Base-by-base conservation (phyloP, 2,797 vertebrate species). In the Tokudaia muenninki region DNA sequence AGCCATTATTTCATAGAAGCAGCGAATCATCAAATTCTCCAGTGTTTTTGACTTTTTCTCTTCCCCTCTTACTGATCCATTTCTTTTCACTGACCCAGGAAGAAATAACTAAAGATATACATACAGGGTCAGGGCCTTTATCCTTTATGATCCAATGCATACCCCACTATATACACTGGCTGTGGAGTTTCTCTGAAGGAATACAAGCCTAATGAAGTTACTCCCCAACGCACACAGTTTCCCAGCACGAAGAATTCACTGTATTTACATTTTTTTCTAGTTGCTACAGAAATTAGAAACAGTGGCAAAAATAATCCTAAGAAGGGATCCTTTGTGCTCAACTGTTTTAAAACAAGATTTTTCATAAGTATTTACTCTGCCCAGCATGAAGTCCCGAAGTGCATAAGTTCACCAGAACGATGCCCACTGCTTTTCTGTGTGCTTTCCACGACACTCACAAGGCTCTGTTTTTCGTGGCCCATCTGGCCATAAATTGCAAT, bases 401-500 rank as follows among this genome's bases (percentile, higher is more conserved):
- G 97, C 98, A 98, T 98, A 98, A 98, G 97, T 98, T 98, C 98
- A 98, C 97, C 95, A 89, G 93, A 98, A 87, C n/a, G 93, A 78
- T 82, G 96, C 96, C 96, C 87, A 96, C 91, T 97, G 97, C 97
- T 98, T 97, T 95, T 97, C 96, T 91, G 95, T 92, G 97, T 91
- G 90, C 97, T 65, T 97, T 98, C 97, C 98, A 96, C 96, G 94
- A 97, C 96, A 96, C 91, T 93, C 93, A 98, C 97, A 98, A 98
- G 97, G 96, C 97, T 97, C 97, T 96, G 97, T 98, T 98, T 97
- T 98, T 98, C 98, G 97, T 98, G 97, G 94, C 93, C 97, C 98
- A 98, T 98, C 98, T 98, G 98, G 98, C 74, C 94, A 98, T 98
- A 98, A 98, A 98, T 98, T 98, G 96, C 96, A 95, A 97, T 97